phyloP scores from a whole-genome alignment of 2,797 vertebrate genomes.

The Phrynocephalus vlangalii region DNA sequence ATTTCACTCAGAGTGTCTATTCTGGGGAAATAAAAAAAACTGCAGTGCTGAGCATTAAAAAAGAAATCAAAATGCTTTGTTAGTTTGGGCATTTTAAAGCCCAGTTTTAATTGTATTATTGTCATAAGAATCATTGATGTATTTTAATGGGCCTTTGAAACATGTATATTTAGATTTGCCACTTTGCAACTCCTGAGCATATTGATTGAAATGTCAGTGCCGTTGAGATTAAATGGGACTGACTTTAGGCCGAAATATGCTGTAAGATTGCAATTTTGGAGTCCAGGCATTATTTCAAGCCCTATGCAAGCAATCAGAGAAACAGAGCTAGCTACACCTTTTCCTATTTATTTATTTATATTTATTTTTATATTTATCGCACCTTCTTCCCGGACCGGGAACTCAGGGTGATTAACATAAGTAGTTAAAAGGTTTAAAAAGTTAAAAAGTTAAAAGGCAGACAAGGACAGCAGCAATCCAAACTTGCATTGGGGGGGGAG shows the following conservation, averaged over 20 bases:
- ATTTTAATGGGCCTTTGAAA: background rate
- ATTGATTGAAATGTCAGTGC: background rate
- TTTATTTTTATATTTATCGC: too few relatives aligned
- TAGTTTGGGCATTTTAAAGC: background rate
- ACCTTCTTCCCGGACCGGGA: too few relatives aligned
- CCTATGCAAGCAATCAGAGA: background rate
- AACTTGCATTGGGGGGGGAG: too few relatives aligned
- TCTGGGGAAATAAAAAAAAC: background rate
- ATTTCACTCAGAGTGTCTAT: background rate
- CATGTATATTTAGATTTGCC: background rate
- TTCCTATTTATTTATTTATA: too few relatives aligned
- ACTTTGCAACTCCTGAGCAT: background rate
- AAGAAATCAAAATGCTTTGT: background rate
- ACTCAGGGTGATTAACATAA: too few relatives aligned
- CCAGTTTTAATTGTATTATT: background rate
- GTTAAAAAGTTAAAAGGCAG: too few relatives aligned
- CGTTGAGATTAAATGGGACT: background rate
- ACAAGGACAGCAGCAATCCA: too few relatives aligned
- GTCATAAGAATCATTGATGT: background rate
- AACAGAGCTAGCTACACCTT: too few relatives aligned
- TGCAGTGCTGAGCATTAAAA: background rate
- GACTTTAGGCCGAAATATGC: too few relatives aligned
- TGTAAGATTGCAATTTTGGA: too few relatives aligned
- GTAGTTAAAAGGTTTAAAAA: too few relatives aligned
- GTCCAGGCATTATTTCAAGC: background rate